Conservation (phyloP, 2,113 vertebrate genomes). For the Microtus montanus region DNA sequence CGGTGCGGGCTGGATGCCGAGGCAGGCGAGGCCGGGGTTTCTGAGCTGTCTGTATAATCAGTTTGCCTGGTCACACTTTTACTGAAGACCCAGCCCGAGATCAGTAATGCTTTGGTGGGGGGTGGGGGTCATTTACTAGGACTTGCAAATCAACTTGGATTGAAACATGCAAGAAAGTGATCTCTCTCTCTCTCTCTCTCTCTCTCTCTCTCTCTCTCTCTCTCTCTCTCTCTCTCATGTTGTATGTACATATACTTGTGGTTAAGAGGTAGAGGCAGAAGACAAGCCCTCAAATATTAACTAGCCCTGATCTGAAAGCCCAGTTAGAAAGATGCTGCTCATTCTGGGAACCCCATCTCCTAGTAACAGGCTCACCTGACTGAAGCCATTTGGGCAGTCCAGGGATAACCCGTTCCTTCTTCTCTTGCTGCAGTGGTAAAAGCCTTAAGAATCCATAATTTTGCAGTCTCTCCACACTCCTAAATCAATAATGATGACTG, state of each 20-base stretch:
- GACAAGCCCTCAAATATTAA: too few species aligned
- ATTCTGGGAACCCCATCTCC: background rate
- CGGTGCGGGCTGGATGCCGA: background rate
- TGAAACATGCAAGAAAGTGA: too few species aligned
- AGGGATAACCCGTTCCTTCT: background rate
- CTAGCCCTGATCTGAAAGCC: too few species aligned
- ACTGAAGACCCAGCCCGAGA: too few species aligned
- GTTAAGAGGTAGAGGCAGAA: too few species aligned
- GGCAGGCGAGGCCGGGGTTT: background rate
- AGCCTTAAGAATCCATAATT: conserved; percentile 52
- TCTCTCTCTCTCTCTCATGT: too few species aligned
- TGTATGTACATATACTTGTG: too few species aligned
- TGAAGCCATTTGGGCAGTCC: background rate
- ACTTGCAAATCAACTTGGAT: too few species aligned
- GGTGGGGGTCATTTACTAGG: too few species aligned
- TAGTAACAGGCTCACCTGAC: background rate
- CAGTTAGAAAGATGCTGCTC: conserved; percentile 3
- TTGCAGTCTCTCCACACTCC: background rate
- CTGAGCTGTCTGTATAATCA: background rate
- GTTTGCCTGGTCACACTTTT: background rate
- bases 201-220: too few species aligned
- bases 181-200: too few species aligned
- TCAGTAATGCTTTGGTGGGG: too few species aligned
- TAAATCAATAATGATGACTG: conserved; percentile 6
- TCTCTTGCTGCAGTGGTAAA: background rate